These are phyloP conservation scores for Tipula unca DNA, from an alignment of 2,888 invertebrate species.

Conservation along the genomic window DNA sequence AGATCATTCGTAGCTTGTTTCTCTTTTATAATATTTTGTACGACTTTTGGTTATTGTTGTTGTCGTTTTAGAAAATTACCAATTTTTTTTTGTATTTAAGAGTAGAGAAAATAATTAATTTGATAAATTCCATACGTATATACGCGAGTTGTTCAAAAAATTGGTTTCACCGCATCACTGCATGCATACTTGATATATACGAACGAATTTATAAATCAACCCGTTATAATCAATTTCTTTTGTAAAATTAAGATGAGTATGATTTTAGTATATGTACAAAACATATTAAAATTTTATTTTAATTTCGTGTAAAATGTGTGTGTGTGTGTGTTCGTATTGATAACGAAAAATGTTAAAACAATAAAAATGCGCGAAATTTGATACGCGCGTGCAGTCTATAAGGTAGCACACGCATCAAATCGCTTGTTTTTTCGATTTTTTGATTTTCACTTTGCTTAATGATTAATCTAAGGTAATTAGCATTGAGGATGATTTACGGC, in stretches of 20 bases:
- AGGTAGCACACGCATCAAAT: neutral
- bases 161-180: neutral
- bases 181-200: neutral
- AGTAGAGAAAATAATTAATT: neutral
- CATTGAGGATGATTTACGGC: neutral
- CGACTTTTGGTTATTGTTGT: too few relatives aligned
- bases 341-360: neutral
- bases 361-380: neutral
- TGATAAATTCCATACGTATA: too few relatives aligned
- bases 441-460: neutral
- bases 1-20: too few relatives aligned
- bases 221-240: neutral
- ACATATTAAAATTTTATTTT: neutral
- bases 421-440: neutral
- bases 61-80: too few relatives aligned
- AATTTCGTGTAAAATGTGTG: neutral
- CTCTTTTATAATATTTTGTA: too few relatives aligned
- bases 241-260: neutral
- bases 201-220: neutral
- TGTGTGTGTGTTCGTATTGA: neutral
- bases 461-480: neutral
- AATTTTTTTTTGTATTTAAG: too few relatives aligned
- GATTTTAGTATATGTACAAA: neutral
- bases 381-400: neutral
- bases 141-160: neutral